Evolutionary conservation across 2,888 invertebrate species (phyloP).

Genomic region (Macropis europaea): DNA sequence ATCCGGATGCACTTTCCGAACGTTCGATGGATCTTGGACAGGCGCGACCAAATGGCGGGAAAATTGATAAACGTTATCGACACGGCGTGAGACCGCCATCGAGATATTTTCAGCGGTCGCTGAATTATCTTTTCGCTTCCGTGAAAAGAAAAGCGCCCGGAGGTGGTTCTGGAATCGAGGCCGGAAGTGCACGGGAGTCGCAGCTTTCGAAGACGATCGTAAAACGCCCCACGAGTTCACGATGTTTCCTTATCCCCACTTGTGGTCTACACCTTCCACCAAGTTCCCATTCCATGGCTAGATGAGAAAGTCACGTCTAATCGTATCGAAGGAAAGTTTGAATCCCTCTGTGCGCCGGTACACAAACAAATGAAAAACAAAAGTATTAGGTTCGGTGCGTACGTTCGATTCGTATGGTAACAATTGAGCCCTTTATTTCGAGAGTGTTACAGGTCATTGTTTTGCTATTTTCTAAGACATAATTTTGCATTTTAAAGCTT

Average conservation of each 20-base stretch:
- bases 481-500: too few relatives aligned
- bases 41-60: neutral
- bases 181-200: slow-evolving; percentile 58
- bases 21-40: too few relatives aligned
- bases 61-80: neutral
- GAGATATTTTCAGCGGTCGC: slow-evolving; percentile 20
- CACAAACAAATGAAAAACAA: neutral
- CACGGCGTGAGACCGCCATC: neutral
- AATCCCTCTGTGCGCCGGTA: slow-evolving; percentile 6
- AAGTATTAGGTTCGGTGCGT: too few relatives aligned
- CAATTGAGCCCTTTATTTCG: too few relatives aligned
- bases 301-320: slow-evolving; percentile 54
- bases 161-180: slow-evolving; percentile 49
- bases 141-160: slow-evolving; percentile 43
- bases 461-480: too few relatives aligned
- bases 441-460: too few relatives aligned
- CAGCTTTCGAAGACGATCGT: slow-evolving; percentile 65
- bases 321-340: slow-evolving; percentile 35
- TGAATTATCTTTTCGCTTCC: slow-evolving; percentile 36
- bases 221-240: slow-evolving; percentile 57
- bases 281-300: slow-evolving; percentile 29
- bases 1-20: too few relatives aligned
- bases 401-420: too few relatives aligned
- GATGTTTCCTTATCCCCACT: slow-evolving; percentile 58
- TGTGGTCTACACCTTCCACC: slow-evolving; percentile 5